Percentiles rank a stretch among this genome's conserved stretches.
phyloP scores from a whole-genome alignment of 2,888 invertebrate species.

The Sturmia bella region DNA sequence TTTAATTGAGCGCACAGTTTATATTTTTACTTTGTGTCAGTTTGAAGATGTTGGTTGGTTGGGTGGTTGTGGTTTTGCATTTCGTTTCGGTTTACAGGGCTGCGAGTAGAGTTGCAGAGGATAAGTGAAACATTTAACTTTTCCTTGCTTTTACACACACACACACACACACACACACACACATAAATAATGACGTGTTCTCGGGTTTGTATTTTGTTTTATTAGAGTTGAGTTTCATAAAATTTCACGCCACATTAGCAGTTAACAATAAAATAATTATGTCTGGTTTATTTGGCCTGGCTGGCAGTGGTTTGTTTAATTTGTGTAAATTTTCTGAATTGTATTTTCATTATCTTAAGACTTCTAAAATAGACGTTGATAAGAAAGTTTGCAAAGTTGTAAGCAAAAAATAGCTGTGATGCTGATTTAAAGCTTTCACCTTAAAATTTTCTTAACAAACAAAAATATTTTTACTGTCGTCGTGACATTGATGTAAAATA shows the following conservation, averaged over 20 bases:
- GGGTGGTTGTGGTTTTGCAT: constrained; percentile 38
- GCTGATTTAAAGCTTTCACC: no score
- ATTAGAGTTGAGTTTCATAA: constrained; percentile 69
- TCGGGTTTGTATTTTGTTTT: constrained; percentile 40
- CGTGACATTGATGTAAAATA: no score
- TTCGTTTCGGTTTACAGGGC: constrained; percentile 30
- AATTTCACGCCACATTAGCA: constrained; percentile 77
- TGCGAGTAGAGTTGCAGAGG: not conserved
- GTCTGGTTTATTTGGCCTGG: constrained; percentile 47
- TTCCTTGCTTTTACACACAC: not conserved
- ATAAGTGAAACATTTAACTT: constrained; percentile 45
- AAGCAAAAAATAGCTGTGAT: not conserved
- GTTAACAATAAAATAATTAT: constrained; percentile 76
- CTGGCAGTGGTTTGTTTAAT: not conserved
- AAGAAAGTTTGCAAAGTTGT: constrained; percentile 7
- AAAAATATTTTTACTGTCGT: no score
- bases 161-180: no score
- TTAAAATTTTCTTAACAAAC: no score
- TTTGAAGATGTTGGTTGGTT: constrained; percentile 6
- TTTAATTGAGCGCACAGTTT: constrained; percentile 50
- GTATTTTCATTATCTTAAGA: constrained; percentile 64
- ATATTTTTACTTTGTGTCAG: constrained; percentile 11
- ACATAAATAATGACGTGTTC: constrained; percentile 42
- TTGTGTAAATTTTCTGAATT: constrained; percentile 28
- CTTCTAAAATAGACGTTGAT: constrained; percentile 14